Base-by-base conservation (phyloP, 2,797 vertebrate species). In the Diplodus sargus region DNA sequence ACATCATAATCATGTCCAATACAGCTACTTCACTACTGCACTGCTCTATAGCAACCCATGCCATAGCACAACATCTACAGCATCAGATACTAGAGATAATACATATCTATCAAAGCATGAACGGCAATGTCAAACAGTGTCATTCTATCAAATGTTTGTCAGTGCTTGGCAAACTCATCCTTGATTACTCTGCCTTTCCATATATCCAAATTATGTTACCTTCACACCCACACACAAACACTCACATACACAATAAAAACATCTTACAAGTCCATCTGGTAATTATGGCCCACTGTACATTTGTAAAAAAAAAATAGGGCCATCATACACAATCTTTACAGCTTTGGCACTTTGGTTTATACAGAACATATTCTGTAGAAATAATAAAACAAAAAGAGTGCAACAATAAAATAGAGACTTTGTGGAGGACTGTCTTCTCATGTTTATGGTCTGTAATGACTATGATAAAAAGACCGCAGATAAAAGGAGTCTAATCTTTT, bases 131-230 rank as follows among this genome's bases (percentile, higher is more conserved):
- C 20, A 65, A 69, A 70, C 25, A 47, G 18, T 28, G 47, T 28
- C 15, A 63, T 18, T 47, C 10, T 11, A 61, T 30, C 39, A 70
- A 73, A 82, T 56, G 34, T 43, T 71, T 73, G 39, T 80, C 71
- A 87, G 84, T 81, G 72, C 80, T 75, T 65, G 6, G 17, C 16
- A 85, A 78, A 20, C 11, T 62, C 23, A 30, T 47, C 7, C 3
- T 68, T 52, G 1, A 68, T 70, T 78, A 72, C 7, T 67, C 52
- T 59, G 9, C 14, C 5, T 52, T 65, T 43, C 20, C 48, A 52
- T 25, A 76, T 11, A 45, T 61, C 53, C 34, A 73, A 49, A 64
- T 69, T 18, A 81, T 51, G 10, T 42, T 47, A 71, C 10, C 20
- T 30, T 28, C 42, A 22, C 2, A 59, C 48, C 15, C 45, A 28